Evolutionary conservation across 2,888 invertebrate species (phyloP).

Genomic region (Cryptus armator): DNA sequence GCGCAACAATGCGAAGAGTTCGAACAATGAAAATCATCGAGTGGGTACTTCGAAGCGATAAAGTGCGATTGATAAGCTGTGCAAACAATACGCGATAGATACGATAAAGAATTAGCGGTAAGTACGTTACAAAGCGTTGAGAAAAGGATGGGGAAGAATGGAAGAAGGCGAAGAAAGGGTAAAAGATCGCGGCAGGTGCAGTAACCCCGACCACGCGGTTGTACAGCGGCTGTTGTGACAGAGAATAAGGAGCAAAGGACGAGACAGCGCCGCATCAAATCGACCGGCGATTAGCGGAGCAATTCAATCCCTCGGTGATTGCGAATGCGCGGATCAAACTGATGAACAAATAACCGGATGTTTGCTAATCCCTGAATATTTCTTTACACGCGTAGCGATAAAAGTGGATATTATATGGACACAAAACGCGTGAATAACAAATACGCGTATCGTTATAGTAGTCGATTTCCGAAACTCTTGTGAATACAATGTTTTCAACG

Average conservation of each 20-base stretch:
- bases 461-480: neutral
- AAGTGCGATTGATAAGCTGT: constrained; percentile 21
- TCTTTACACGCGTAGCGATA: neutral
- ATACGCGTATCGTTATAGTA: neutral
- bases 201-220: constrained; percentile 38
- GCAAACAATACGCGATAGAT: neutral
- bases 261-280: constrained; percentile 17
- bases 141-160: neutral
- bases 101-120: constrained; percentile 17
- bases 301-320: constrained; percentile 5
- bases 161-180: constrained; percentile 31
- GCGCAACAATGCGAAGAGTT: neutral
- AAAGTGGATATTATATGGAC: neutral
- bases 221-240: constrained; percentile 31
- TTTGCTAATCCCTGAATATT: neutral
- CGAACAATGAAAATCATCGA: constrained; percentile 11
- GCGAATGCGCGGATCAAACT: no score
- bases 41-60: constrained; percentile 15
- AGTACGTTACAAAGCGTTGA: neutral
- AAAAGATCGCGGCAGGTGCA: constrained; percentile 40
- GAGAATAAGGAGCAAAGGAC: constrained; percentile 43
- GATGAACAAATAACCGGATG: no score
- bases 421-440: neutral
- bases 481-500: neutral
- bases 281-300: constrained; percentile 10